Percentiles rank a stretch among this genome's conserved stretches.
These are phyloP conservation scores for Diadema setosum DNA, from an alignment of 35 echinoderm and acorn worm genomes.

Conservation along the genomic window DNA sequence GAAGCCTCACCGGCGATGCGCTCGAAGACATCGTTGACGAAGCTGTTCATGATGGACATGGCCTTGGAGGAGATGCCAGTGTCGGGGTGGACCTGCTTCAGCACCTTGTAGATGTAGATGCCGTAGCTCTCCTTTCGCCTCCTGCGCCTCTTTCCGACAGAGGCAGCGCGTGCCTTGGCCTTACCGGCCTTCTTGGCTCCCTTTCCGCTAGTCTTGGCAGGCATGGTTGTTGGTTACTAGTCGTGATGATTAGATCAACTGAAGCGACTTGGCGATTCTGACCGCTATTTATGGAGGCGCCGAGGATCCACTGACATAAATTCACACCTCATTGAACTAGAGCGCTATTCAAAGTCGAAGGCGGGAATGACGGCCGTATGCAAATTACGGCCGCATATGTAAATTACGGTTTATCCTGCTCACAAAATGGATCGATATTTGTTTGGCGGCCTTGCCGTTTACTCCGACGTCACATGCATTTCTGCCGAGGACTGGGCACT, in stretches of 20 bases:
- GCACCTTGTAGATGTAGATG: slow-evolving; percentile 68
- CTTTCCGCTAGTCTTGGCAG: slow-evolving; percentile 73
- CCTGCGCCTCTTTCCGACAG: background rate
- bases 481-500: too few species aligned
- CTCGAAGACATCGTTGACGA: slow-evolving; percentile 76
- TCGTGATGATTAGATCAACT: background rate
- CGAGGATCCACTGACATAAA: background rate
- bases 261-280: background rate
- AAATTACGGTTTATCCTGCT: too few species aligned
- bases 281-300: background rate
- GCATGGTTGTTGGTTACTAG: slow-evolving; percentile 39
- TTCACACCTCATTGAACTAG: too few species aligned
- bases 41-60: slow-evolving; percentile 77
- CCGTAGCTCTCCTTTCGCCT: slow-evolving; percentile 28
- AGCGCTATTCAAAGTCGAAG: too few species aligned
- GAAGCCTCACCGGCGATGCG: slow-evolving; percentile 59
- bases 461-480: too few species aligned
- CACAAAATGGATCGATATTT: too few species aligned
- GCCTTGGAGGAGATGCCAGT: slow-evolving; percentile 65
- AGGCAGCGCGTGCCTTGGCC: slow-evolving; percentile 32
- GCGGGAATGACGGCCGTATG: too few species aligned
- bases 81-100: slow-evolving; percentile 84
- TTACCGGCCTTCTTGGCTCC: slow-evolving; percentile 88
- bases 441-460: too few species aligned
- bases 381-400: too few species aligned